These are phyloP conservation scores for Heliconius ismenius DNA, from an alignment of 2,888 invertebrate genomes.

Conservation along the genomic window DNA sequence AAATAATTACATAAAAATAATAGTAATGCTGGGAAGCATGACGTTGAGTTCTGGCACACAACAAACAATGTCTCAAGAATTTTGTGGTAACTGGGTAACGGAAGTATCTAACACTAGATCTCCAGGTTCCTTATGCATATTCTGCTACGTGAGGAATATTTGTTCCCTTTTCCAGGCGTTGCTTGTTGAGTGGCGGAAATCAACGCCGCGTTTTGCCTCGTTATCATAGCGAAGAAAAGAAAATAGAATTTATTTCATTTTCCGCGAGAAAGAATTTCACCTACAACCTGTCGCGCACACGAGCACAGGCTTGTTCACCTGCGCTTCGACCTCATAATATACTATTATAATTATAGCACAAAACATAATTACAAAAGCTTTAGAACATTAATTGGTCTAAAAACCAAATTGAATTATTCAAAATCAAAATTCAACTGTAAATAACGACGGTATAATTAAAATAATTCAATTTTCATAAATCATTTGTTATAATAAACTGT, in stretches of 20 bases:
- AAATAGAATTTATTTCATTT: not conserved
- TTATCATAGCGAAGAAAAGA: not conserved
- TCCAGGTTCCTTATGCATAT: no score
- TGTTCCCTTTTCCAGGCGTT: not conserved
- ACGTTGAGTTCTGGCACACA: no score
- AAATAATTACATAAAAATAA: no score
- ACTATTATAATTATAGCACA: not conserved
- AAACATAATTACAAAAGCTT: not conserved
- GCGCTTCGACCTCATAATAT: not conserved
- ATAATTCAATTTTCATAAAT: constrained; percentile 16
- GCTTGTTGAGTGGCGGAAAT: not conserved
- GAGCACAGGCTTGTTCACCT: not conserved
- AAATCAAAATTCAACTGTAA: constrained; percentile 4
- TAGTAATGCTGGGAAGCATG: no score
- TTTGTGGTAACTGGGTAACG: no score
- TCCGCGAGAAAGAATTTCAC: not conserved
- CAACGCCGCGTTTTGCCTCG: not conserved
- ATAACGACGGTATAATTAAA: constrained; percentile 9
- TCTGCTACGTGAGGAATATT: no score
- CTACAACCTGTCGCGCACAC: not conserved
- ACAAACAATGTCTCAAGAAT: no score
- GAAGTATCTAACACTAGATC: no score
- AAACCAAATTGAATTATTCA: constrained; percentile 3
- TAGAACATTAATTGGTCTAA: not conserved
- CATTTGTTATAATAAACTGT: constrained; percentile 21